Conservation (phyloP, 1,140 invertebrate genomes). For the Aphidius gifuensis region DNA sequence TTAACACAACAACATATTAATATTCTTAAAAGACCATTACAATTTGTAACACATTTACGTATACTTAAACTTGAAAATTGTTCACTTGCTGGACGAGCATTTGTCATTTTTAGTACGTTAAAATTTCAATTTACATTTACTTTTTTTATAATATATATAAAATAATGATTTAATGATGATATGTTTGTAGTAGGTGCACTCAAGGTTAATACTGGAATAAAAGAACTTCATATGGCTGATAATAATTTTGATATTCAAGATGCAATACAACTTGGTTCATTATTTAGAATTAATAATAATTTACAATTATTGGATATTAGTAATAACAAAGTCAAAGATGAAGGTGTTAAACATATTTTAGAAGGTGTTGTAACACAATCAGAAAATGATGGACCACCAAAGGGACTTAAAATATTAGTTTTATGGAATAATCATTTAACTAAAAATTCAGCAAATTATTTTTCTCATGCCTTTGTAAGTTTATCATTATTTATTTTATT, state of each 20-base stretch:
- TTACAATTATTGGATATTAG: conserved; percentile 78
- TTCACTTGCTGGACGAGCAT: conserved; percentile 63
- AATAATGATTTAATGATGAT: conserved; percentile 9
- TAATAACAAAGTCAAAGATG: conserved; percentile 74
- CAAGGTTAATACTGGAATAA: conserved; percentile 74
- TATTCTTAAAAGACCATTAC: conserved; percentile 67
- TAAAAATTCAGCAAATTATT: conserved; percentile 64
- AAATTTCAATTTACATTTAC: no score
- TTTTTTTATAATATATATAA: conserved; percentile 19
- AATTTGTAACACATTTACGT: conserved; percentile 65
- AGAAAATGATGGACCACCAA: conserved; percentile 55
- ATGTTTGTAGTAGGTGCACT: conserved; percentile 67
- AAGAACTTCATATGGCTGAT: conserved; percentile 80
- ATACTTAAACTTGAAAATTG: conserved; percentile 75
- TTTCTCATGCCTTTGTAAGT: conserved; percentile 66
- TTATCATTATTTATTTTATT: neutral
- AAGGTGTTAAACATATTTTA: conserved; percentile 68
- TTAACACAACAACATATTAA: conserved; percentile 69
- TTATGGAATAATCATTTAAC: conserved; percentile 85
- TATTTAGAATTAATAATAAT: conserved; percentile 66
- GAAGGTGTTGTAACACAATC: conserved; percentile 72
- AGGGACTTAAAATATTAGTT: conserved; percentile 67
- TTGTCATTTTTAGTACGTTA: conserved; percentile 64
- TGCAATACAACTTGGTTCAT: conserved; percentile 72
- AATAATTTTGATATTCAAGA: conserved; percentile 74